A percentile compares a stretch with the other conserved stretches of the same genome.
Conservation (phyloP, 2,797 vertebrate species). For the Pipistrellus nathusii region DNA sequence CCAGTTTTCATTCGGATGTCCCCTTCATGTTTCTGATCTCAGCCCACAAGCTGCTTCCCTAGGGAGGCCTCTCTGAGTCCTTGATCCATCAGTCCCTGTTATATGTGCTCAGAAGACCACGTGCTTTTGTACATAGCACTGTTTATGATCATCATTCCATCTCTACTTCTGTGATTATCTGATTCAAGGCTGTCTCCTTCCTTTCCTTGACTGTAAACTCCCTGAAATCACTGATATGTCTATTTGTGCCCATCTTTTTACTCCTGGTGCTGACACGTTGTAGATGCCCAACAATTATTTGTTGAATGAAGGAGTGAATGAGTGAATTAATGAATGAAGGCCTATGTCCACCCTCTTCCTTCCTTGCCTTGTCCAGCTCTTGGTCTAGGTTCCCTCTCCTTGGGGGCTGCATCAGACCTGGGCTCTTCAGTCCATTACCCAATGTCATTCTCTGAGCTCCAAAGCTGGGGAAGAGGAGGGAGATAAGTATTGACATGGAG, state of each 20-base stretch:
- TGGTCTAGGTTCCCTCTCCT: neutral
- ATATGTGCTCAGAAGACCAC: accelerated
- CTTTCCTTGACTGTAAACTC: neutral
- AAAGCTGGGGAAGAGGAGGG: neutral
- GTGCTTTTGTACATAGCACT: neutral
- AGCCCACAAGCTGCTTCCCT: neutral
- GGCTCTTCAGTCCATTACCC: neutral
- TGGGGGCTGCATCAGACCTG: neutral
- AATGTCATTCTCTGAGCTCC: neutral
- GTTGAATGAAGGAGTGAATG: neutral
- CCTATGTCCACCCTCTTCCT: neutral
- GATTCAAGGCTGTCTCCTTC: neutral
- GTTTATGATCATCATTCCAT: neutral
- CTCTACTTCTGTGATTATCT: neutral
- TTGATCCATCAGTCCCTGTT: too few species aligned
- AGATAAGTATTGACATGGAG: neutral
- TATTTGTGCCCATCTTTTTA: neutral
- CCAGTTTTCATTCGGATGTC: too few species aligned
- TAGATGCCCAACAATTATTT: neutral
- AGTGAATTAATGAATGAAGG: neutral
- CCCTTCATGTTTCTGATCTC: neutral
- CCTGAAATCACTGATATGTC: neutral
- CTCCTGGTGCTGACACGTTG: neutral
- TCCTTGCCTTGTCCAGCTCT: neutral
- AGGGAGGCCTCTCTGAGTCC: neutral